Evolutionary conservation across 1,140 invertebrate genomes (phyloP).

Genomic region (Artemia franciscana): DNA sequence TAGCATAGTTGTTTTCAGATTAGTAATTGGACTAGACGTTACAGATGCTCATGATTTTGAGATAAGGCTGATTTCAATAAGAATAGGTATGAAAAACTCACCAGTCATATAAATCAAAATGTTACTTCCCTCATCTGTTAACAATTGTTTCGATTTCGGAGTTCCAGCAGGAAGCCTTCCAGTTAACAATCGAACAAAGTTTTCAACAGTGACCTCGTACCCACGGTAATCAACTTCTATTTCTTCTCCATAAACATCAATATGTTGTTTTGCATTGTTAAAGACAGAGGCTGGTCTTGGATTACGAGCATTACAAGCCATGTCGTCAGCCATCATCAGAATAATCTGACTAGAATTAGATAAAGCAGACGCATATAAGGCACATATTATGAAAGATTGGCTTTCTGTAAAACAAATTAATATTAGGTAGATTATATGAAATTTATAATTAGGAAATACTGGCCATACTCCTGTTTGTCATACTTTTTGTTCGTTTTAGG

Average conservation of each 20-base stretch:
- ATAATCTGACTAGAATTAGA: slow-evolving; percentile 43
- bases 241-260: slow-evolving; percentile 97
- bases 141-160: slow-evolving; percentile 75
- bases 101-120: slow-evolving; percentile 76
- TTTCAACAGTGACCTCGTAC: slow-evolving; percentile 95
- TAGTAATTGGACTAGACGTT: no score
- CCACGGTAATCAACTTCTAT: slow-evolving; percentile 98
- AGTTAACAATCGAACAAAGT: slow-evolving; percentile 86
- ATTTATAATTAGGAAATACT: neutral
- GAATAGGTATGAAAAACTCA: slow-evolving; percentile 1
- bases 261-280: slow-evolving; percentile 91
- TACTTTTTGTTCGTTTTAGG: no score
- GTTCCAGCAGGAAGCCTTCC: slow-evolving; percentile 70
- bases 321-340: slow-evolving; percentile 96
- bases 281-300: slow-evolving; percentile 92
- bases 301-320: slow-evolving; percentile 96
- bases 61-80: no score
- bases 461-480: no score
- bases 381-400: no score
- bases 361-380: no score
- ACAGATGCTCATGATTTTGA: no score
- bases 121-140: slow-evolving; percentile 92
- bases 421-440: slow-evolving; percentile 2
- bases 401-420: slow-evolving; percentile 21
- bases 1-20: no score